Conservation (phyloP, 2,888 invertebrate genomes). For the Stenchaetothrips biformis region DNA sequence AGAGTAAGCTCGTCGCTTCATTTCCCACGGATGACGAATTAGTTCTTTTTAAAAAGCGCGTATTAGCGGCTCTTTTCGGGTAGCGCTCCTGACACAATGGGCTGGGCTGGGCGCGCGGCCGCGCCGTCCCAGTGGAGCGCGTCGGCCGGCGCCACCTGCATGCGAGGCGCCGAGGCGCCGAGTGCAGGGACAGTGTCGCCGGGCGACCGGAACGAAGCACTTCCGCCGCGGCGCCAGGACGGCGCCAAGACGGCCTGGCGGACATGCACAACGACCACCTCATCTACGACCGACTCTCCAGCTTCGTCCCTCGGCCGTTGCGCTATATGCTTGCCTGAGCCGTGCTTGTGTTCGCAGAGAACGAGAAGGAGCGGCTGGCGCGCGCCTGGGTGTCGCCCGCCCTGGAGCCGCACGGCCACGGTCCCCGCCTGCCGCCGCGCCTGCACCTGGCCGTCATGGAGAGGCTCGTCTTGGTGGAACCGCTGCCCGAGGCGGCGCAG, state of each 20-base stretch:
- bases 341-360: slow-evolving; percentile 47
- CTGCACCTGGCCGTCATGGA: slow-evolving; percentile 56
- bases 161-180: no score
- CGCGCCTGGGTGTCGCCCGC: slow-evolving; percentile 56
- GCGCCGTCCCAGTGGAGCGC: background rate
- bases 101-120: no score
- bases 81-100: no score
- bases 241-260: background rate
- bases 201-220: no score
- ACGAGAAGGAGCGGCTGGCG: slow-evolving; percentile 52
- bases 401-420: slow-evolving; percentile 45
- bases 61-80: no score
- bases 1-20: no score
- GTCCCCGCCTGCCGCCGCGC: slow-evolving; percentile 34
- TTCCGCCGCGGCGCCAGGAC: no score
- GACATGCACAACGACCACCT: background rate
- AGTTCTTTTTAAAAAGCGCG: no score
- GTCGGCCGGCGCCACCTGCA: background rate
- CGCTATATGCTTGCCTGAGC: background rate
- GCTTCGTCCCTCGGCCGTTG: background rate
- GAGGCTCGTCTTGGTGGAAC: slow-evolving; percentile 48
- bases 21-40: no score
- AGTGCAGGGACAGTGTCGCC: no score
- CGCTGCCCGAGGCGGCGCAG: slow-evolving; percentile 47
- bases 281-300: background rate